phyloP scores from a whole-genome alignment of 2,113 vertebrate species.

The Neodon shergylaensis region DNA sequence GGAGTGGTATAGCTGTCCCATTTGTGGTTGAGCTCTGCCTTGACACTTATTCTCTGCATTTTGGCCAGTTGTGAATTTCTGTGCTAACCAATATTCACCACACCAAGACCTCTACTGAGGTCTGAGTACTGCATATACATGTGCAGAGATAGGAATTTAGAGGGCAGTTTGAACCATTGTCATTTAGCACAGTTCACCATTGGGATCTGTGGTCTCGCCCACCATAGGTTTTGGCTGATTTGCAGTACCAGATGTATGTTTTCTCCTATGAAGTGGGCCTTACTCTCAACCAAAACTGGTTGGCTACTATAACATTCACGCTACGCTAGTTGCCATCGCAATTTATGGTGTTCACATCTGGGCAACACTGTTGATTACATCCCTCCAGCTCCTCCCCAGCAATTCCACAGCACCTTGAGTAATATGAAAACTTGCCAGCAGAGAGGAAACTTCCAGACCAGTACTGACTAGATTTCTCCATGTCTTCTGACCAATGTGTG shows the following conservation, averaged over 20 bases:
- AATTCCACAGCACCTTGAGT: no score
- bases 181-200: not conserved
- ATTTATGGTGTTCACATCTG: not conserved
- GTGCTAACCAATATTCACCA: no score
- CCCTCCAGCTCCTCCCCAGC: not conserved
- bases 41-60: not conserved
- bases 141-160: no score
- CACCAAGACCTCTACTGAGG: no score
- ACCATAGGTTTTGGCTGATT: not conserved
- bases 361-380: not conserved
- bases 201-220: not conserved
- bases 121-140: no score
- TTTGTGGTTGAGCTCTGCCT: not conserved
- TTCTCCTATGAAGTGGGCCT: not conserved
- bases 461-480: not conserved
- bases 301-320: not conserved
- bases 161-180: not conserved
- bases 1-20: no score
- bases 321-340: not conserved
- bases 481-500: not conserved
- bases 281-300: not conserved
- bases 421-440: not conserved
- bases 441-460: no score
- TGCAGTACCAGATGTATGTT: not conserved
- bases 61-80: not conserved